phyloP scores from a whole-genome alignment of 2,888 invertebrate species.

The Ichneumoninae sp. region DNA sequence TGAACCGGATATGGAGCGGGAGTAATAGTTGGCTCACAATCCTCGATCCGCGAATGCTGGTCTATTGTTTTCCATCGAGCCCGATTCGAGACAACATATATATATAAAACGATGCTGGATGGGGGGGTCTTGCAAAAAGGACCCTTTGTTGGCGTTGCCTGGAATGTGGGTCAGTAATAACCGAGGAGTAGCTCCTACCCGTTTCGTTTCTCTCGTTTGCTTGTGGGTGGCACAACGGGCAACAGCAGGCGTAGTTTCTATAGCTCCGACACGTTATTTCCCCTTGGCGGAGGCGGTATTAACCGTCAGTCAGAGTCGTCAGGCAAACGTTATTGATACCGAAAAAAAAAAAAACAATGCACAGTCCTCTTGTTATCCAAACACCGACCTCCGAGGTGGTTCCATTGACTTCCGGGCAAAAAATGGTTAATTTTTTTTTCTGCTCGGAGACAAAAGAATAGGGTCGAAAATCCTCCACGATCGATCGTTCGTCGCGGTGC shows the following conservation, averaged over 20 bases:
- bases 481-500: background rate
- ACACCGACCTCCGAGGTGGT: background rate
- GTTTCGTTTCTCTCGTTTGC: conserved; percentile 38
- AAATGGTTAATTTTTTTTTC: background rate
- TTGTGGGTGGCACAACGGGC: conserved; percentile 49
- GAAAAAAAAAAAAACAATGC: background rate
- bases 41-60: background rate
- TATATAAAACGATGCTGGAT: conserved; percentile 9
- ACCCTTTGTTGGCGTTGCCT: conserved; percentile 67
- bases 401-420: background rate
- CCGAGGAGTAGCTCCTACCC: conserved; percentile 58
- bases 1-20: background rate
- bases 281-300: background rate
- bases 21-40: background rate
- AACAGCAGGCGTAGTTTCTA: conserved; percentile 42
- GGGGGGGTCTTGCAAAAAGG: conserved; percentile 45
- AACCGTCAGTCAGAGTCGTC: background rate
- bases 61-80: background rate
- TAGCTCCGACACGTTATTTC: conserved; percentile 27
- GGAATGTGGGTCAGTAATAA: conserved; percentile 74
- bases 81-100: background rate
- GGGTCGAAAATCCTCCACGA: background rate
- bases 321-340: background rate
- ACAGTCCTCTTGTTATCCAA: background rate
- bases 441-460: background rate